Conservation (phyloP, 2,113 vertebrate genomes). For the Festucalex cinctus region DNA sequence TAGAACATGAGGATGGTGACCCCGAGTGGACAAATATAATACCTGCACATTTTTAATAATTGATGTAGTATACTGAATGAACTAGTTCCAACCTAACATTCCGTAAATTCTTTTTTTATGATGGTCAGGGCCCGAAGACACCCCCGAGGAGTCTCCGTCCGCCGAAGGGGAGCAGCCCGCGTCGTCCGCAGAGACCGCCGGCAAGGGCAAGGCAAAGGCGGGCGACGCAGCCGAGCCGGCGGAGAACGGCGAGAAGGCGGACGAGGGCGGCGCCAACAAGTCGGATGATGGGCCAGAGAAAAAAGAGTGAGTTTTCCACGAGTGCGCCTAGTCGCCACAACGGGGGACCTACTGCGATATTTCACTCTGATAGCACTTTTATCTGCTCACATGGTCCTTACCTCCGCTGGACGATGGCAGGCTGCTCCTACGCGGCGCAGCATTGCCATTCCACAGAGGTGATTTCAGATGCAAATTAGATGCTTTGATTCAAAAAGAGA, state of each 20-base stretch:
- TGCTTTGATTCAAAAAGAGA: constrained; percentile 29
- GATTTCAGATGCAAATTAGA: constrained; percentile 2
- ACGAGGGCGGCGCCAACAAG: constrained; percentile 74
- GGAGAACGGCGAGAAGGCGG: constrained; percentile 59
- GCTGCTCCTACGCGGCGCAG: constrained; percentile 29
- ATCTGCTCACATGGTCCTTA: constrained; percentile 61
- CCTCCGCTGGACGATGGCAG: constrained; percentile 56
- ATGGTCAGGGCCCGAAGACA: constrained; percentile 75
- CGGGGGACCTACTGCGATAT: constrained; percentile 60
- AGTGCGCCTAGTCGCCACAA: not conserved
- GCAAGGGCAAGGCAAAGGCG: constrained; percentile 65
- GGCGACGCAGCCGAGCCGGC: constrained; percentile 61
- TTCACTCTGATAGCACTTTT: constrained; percentile 73
- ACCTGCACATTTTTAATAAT: too few relatives aligned
- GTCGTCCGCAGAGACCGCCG: constrained; percentile 67
- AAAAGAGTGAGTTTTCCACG: constrained; percentile 80
- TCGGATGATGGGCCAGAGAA: constrained; percentile 73
- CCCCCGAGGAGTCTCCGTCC: constrained; percentile 84
- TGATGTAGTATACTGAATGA: too few relatives aligned
- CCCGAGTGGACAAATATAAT: too few relatives aligned
- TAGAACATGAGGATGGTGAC: too few relatives aligned
- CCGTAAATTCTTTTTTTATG: not conserved
- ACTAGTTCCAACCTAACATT: not conserved
- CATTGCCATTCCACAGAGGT: constrained; percentile 39
- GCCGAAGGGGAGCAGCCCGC: constrained; percentile 78